These are phyloP conservation scores for Forbesichthys papilliferus DNA, from an alignment of 2,113 vertebrate species.

Conservation along the genomic window DNA sequence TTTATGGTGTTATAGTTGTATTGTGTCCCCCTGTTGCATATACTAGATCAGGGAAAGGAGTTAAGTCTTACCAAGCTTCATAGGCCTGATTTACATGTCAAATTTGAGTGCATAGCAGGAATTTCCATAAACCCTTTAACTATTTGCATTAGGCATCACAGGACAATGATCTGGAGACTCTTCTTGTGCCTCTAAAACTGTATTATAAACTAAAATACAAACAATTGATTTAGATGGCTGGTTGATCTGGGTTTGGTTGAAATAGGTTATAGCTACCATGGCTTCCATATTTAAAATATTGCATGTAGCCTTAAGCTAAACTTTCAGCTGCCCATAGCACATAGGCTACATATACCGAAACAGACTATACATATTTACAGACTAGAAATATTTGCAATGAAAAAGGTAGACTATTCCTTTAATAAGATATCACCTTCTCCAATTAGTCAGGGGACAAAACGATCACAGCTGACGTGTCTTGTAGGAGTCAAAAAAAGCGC, in stretches of 20 bases:
- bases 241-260: too few species aligned
- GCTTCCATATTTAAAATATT: background rate
- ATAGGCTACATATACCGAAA: background rate
- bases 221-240: background rate
- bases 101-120: slow-evolving; percentile 72
- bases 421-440: slow-evolving; percentile 59
- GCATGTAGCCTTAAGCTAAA: background rate
- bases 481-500: slow-evolving; percentile 52
- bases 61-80: slow-evolving; percentile 50
- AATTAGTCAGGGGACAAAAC: slow-evolving; percentile 69
- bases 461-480: slow-evolving; percentile 65
- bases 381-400: too few species aligned
- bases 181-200: slow-evolving; percentile 1
- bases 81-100: slow-evolving; percentile 78
- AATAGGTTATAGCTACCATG: too few species aligned
- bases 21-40: slow-evolving; percentile 17
- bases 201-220: background rate
- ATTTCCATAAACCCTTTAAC: slow-evolving; percentile 83
- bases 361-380: too few species aligned
- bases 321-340: background rate
- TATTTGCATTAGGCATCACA: slow-evolving; percentile 76
- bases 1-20: slow-evolving; percentile 22
- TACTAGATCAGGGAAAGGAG: slow-evolving; percentile 30
- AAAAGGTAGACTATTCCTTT: slow-evolving; percentile 50
- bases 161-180: slow-evolving; percentile 30